Evolutionary conservation across 2,888 invertebrate species (phyloP).

Genomic region (Polydrusus tereticollis): DNA sequence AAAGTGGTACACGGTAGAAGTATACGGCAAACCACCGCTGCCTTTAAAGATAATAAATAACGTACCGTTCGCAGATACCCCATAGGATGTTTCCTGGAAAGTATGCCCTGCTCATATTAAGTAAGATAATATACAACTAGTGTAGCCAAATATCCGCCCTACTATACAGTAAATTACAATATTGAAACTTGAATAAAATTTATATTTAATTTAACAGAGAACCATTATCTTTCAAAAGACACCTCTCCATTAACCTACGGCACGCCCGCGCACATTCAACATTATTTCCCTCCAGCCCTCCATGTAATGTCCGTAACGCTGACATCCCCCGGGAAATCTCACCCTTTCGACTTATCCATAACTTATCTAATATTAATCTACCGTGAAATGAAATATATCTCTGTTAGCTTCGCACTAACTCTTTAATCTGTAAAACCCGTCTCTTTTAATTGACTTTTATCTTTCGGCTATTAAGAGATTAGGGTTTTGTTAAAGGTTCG

Average conservation of each 20-base stretch:
- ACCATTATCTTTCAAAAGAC: neutral
- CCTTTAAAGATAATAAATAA: too few relatives aligned
- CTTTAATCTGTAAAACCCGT: constrained; percentile 60
- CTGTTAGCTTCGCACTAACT: constrained; percentile 53
- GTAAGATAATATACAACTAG: too few relatives aligned
- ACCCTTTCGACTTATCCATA: constrained; percentile 68
- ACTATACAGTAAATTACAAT: too few relatives aligned
- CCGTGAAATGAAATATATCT: constrained; percentile 68
- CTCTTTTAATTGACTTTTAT: constrained; percentile 59
- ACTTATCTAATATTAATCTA: constrained; percentile 69
- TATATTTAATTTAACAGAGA: neutral
- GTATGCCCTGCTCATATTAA: too few relatives aligned
- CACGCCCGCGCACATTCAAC: constrained; percentile 5
- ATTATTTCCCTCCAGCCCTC: constrained; percentile 35
- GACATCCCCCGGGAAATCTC: constrained; percentile 66
- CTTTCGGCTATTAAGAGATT: constrained; percentile 50
- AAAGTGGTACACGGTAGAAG: too few relatives aligned
- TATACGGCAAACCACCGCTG: too few relatives aligned
- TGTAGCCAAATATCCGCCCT: too few relatives aligned
- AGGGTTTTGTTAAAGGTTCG: constrained; percentile 24
- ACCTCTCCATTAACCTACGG: constrained; percentile 22
- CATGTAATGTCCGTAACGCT: constrained; percentile 30
- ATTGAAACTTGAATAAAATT: too few relatives aligned
- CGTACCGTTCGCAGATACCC: too few relatives aligned
- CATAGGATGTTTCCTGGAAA: too few relatives aligned